Base-by-base conservation (phyloP, 2,888 invertebrate genomes). In the Fabriciana adippe region DNA sequence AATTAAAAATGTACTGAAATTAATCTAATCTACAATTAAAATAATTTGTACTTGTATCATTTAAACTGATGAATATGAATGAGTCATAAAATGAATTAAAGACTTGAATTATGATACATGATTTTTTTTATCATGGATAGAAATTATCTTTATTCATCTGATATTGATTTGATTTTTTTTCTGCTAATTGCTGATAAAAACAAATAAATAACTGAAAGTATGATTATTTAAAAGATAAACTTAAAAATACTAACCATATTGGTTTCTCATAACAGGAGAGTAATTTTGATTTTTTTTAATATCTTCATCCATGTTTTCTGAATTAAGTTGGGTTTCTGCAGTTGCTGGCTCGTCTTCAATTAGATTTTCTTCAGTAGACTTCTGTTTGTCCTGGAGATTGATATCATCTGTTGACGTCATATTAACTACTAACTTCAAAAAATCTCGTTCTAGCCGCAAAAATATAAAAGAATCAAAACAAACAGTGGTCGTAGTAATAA, bases 221-320 rank as follows among this genome's bases (percentile, higher is more conserved):
- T 26, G 15, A 15, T 3, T n/a, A 26, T 31, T 55, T 15, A 15
- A 1, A 3, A 15, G 8, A 11, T 47, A 15, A 55, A 18, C 3
- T 4, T n/a, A 55, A 48, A 45, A 45, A 41, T 18, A 66, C 78
- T 75, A 76, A 88, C 89, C 85, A 78, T 78, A 78, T 72, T 81
- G 83, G 31, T 73, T 70, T 78, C 80, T 78, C 73, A 81, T 83
- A 70, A 83, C 88, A 26, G 81, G 78, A 66, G 79, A 73, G 78
- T 83, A 84, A 68, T 76, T 75, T 75, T 87, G 84, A 53, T 82
- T 74, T 74, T 89, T 89, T 73, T 89, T 88, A 72, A 47, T 47
- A 47, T 84, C 85, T 67, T 79, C 76, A 18, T 89, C 85, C 75
- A 76, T 78, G 26, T 78, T 80, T 71, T 81, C 82, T 53, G 72